Evolutionary conservation across 2,113 vertebrate species (phyloP).

Genomic region (Chiloscyllium plagiosum): DNA sequence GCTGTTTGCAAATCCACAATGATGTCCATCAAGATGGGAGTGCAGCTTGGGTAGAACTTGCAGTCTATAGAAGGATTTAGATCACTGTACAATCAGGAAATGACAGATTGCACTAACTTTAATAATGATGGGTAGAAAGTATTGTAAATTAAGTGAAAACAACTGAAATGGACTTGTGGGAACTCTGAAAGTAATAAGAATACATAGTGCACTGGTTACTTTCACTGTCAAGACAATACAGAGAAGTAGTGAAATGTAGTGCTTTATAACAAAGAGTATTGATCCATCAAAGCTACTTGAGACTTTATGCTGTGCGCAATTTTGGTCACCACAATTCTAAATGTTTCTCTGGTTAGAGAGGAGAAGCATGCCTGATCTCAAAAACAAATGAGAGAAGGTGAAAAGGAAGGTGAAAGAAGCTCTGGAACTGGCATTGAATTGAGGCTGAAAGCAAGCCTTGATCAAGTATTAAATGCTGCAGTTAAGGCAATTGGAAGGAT

Average conservation of each 20-base stretch:
- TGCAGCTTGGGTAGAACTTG: neutral
- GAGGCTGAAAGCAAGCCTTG: neutral
- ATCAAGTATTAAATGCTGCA: neutral
- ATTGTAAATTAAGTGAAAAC: neutral
- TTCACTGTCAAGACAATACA: neutral
- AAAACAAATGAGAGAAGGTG: neutral
- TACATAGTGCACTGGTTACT: neutral
- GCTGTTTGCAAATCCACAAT: neutral
- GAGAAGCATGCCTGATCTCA: neutral
- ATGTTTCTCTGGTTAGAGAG: neutral
- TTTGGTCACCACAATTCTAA: neutral
- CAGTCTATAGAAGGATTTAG: neutral
- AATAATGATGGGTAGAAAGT: neutral
- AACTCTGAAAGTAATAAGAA: neutral
- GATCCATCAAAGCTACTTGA: neutral
- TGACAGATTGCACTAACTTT: neutral
- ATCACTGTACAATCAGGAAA: neutral
- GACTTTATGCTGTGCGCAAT: neutral
- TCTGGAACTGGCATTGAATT: neutral
- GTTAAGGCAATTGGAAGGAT: neutral
- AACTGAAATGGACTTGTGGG: neutral
- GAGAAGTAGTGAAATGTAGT: neutral
- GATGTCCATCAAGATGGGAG: neutral
- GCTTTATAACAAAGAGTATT: neutral
- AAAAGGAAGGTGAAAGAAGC: neutral